Evolutionary conservation across 2,113 vertebrate genomes (phyloP).

Genomic region (Nerophis lumbriciformis): DNA sequence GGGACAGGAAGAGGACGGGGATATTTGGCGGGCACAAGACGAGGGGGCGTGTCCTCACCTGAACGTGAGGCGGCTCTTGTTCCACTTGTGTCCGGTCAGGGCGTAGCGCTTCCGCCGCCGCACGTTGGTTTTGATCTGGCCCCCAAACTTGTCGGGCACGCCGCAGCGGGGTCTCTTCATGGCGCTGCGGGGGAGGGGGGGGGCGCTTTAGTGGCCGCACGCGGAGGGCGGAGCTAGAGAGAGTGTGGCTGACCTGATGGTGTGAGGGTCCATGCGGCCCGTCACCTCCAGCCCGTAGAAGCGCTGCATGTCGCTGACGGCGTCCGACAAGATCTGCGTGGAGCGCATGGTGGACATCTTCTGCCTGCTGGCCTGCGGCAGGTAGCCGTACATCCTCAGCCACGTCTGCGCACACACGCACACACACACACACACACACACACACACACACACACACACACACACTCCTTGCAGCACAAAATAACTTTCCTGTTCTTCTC

Average conservation of each 20-base stretch:
- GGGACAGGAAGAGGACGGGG: neutral
- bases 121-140: slow-evolving; percentile 88
- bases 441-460: too few relatives aligned
- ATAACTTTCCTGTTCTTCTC: too few relatives aligned
- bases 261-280: slow-evolving; percentile 80
- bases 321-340: slow-evolving; percentile 81
- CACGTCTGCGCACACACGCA: slow-evolving; percentile 74
- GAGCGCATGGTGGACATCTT: slow-evolving; percentile 96
- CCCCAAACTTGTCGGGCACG: slow-evolving; percentile 92
- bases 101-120: slow-evolving; percentile 87
- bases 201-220: too few relatives aligned
- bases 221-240: too few relatives aligned
- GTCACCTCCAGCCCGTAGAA: slow-evolving; percentile 91
- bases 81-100: slow-evolving; percentile 91
- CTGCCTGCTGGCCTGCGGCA: slow-evolving; percentile 85
- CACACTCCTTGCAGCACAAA: too few relatives aligned
- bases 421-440: neutral
- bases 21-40: neutral
- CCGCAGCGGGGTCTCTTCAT: slow-evolving; percentile 93
- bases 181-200: slow-evolving; percentile 68
- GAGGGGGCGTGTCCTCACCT: slow-evolving; percentile 67
- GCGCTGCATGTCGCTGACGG: slow-evolving; percentile 88
- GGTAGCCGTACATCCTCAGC: slow-evolving; percentile 91
- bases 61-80: slow-evolving; percentile 84
- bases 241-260: slow-evolving; percentile 75